phyloP scores from a whole-genome alignment of 2,113 vertebrate species.

The Morphnarchus princeps region DNA sequence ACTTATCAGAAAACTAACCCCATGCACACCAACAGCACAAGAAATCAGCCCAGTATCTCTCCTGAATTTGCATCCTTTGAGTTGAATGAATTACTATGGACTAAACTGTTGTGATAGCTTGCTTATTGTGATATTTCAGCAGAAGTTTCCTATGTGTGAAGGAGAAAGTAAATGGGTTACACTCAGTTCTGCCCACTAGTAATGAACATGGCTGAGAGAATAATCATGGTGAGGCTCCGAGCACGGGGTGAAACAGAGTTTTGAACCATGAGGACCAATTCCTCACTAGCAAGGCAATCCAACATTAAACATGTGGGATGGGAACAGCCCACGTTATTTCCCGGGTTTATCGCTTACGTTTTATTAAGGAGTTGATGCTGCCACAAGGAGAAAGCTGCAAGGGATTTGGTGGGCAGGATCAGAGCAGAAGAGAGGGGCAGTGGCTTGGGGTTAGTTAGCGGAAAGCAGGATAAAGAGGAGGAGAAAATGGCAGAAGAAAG shows the following conservation, averaged over 20 bases:
- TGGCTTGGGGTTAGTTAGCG: background rate
- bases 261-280: accelerated
- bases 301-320: background rate
- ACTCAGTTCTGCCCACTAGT: background rate
- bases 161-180: background rate
- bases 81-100: background rate
- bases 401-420: background rate
- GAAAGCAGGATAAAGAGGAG: background rate
- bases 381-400: background rate
- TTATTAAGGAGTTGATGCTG: background rate
- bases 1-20: background rate
- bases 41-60: background rate
- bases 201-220: background rate
- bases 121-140: background rate
- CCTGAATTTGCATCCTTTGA: background rate
- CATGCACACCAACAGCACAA: background rate
- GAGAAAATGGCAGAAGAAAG: background rate
- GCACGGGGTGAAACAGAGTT: background rate
- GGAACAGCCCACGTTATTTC: background rate
- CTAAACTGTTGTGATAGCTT: background rate
- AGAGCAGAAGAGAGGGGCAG: background rate
- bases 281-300: background rate
- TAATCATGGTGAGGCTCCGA: background rate
- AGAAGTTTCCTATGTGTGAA: background rate
- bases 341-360: background rate